Evolutionary conservation across 2,888 invertebrate species (phyloP).

Genomic region (Branchipolynoe longqiensis): DNA sequence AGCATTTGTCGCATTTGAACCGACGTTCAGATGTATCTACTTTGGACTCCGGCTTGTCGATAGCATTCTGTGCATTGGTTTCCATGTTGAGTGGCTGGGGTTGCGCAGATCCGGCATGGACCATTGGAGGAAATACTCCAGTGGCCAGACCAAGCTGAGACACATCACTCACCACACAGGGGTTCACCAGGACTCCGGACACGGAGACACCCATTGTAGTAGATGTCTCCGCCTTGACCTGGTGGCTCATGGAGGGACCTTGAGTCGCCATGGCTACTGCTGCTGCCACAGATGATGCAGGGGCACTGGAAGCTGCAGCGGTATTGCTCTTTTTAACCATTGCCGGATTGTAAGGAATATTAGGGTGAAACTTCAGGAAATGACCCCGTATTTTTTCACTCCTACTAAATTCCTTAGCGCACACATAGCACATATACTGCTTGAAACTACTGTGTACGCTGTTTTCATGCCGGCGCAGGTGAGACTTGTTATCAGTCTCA

Average conservation of each 20-base stretch:
- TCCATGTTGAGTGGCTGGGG: conserved; percentile 52
- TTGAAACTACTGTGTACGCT: conserved; percentile 62
- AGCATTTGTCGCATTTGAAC: conserved; percentile 65
- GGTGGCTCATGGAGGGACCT: conserved; percentile 36
- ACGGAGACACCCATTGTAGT: conserved; percentile 29
- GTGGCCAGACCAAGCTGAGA: conserved; percentile 49
- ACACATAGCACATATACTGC: conserved; percentile 65
- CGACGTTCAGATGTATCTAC: conserved; percentile 51
- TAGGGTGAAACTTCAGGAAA: conserved; percentile 64
- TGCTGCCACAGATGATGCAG: conserved; percentile 30
- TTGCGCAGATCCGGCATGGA: conserved; percentile 24
- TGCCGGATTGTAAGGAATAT: conserved; percentile 62
- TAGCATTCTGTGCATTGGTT: conserved; percentile 1
- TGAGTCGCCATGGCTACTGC: conserved; percentile 37
- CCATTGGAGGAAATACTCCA: conserved; percentile 29
- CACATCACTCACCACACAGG: conserved; percentile 50
- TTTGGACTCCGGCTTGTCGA: not conserved
- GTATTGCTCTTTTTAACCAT: conserved; percentile 48
- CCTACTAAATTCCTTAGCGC: conserved; percentile 65
- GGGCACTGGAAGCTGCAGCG: conserved; percentile 39
- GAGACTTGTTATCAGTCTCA: conserved; percentile 67
- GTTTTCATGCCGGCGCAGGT: conserved; percentile 66
- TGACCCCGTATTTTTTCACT: conserved; percentile 67
- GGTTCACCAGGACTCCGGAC: conserved; percentile 26
- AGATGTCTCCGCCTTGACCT: conserved; percentile 22